Conservation (phyloP, 2,888 invertebrate genomes). For the Cheilosia soror region DNA sequence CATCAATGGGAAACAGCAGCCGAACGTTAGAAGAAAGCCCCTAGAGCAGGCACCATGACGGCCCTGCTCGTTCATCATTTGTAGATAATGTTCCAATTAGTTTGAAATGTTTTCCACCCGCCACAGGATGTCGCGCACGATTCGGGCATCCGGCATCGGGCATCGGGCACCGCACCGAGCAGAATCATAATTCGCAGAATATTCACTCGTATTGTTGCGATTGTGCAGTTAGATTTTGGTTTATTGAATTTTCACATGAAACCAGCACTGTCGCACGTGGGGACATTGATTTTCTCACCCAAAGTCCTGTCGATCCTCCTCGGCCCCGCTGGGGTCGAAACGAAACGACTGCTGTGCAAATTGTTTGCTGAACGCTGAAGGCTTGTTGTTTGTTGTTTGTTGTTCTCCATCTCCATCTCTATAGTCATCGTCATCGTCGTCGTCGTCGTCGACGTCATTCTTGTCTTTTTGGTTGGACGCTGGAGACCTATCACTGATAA, state of each 20-base stretch:
- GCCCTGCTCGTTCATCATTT: constrained; percentile 53
- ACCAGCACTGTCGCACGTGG: constrained; percentile 65
- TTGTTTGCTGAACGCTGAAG: constrained; percentile 61
- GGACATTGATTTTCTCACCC: constrained; percentile 75
- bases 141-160: background rate
- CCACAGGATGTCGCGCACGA: constrained; percentile 75
- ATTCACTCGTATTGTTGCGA: constrained; percentile 60
- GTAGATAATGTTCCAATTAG: constrained; percentile 75
- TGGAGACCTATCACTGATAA: constrained; percentile 76
- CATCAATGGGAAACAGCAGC: constrained; percentile 37
- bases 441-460: constrained; percentile 50
- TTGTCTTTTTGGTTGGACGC: constrained; percentile 59
- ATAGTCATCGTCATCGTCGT: constrained; percentile 23
- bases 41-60: background rate
- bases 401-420: too few species aligned
- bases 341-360: constrained; percentile 67
- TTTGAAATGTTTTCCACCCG: constrained; percentile 74
- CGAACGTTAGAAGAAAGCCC: constrained; percentile 22
- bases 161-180: constrained; percentile 7
- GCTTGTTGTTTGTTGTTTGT: constrained; percentile 65
- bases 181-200: constrained; percentile 69
- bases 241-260: constrained; percentile 75
- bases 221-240: constrained; percentile 73
- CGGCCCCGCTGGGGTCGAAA: constrained; percentile 5
- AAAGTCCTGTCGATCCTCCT: constrained; percentile 38